Conservation (phyloP, 2,797 vertebrate genomes). For the Podarcis siculus region DNA sequence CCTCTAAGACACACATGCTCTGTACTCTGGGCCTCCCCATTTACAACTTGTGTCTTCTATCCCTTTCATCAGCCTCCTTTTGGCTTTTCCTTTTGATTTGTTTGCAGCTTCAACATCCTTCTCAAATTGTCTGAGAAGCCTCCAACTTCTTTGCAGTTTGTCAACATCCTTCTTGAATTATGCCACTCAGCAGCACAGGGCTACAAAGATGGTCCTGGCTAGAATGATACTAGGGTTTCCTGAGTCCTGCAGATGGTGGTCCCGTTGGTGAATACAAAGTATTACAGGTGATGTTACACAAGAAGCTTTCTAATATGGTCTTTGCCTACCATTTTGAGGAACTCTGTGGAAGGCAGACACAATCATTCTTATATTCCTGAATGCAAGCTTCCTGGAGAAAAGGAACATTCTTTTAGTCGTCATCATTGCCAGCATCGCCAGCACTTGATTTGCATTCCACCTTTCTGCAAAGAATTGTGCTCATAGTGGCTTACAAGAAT, state of each 20-base stretch:
- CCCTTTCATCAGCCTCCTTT: not conserved
- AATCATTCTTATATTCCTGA: not conserved
- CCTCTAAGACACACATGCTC: not conserved
- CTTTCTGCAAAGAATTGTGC: too few species aligned
- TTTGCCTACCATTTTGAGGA: not conserved
- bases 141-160: not conserved
- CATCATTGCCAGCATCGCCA: too few species aligned
- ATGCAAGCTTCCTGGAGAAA: not conserved
- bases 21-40: not conserved
- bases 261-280: not conserved
- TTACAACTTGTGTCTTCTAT: not conserved
- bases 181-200: not conserved
- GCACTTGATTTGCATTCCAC: too few species aligned
- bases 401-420: too few species aligned
- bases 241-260: too few species aligned
- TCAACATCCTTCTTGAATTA: constrained; percentile 5
- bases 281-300: not conserved
- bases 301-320: not conserved
- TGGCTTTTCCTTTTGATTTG: not conserved
- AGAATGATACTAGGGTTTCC: not conserved
- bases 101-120: not conserved
- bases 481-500: too few species aligned
- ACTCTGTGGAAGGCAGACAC: not conserved
- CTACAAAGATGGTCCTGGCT: not conserved
- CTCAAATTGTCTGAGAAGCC: not conserved